These are phyloP conservation scores for Creontiades dilutus DNA, from an alignment of 2,888 invertebrate species.

Conservation along the genomic window DNA sequence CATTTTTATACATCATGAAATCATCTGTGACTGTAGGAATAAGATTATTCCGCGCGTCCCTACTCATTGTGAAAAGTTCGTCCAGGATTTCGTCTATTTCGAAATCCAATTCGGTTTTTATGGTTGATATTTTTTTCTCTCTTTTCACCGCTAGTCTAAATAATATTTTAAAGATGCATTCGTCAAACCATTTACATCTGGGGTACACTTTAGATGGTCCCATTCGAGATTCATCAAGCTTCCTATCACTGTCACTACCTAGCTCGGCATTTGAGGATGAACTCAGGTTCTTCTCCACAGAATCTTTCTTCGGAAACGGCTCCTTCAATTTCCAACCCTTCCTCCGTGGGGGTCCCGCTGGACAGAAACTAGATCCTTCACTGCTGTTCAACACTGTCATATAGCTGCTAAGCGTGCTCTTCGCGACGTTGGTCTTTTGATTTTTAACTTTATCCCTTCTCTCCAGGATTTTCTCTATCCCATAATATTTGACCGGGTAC, in stretches of 20 bases:
- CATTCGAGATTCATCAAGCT: conserved; percentile 14
- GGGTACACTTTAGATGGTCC: conserved; percentile 7
- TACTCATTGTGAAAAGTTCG: conserved; percentile 37
- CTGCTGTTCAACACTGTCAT: not conserved
- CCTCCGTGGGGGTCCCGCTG: not conserved
- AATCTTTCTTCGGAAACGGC: conserved; percentile 67
- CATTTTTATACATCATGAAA: conserved; percentile 43
- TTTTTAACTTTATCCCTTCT: conserved; percentile 39
- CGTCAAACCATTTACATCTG: conserved; percentile 61
- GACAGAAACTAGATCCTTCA: conserved; percentile 14
- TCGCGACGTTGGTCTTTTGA: not conserved
- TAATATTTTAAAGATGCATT: conserved; percentile 49
- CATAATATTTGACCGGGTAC: conserved; percentile 41
- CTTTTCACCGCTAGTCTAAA: conserved; percentile 50
- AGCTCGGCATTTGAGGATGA: not conserved
- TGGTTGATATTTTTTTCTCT: conserved; percentile 33
- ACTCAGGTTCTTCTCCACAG: conserved; percentile 56
- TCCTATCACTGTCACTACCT: conserved; percentile 25
- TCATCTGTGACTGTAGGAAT: conserved; percentile 16
- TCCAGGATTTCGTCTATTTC: conserved; percentile 63
- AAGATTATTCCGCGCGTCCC: not conserved
- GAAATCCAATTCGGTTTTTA: conserved; percentile 53
- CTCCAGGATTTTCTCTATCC: conserved; percentile 53
- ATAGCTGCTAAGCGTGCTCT: conserved; percentile 24
- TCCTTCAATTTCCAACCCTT: conserved; percentile 60